Conservation (phyloP, 1,140 invertebrate genomes). For the Holotrichia oblita region DNA sequence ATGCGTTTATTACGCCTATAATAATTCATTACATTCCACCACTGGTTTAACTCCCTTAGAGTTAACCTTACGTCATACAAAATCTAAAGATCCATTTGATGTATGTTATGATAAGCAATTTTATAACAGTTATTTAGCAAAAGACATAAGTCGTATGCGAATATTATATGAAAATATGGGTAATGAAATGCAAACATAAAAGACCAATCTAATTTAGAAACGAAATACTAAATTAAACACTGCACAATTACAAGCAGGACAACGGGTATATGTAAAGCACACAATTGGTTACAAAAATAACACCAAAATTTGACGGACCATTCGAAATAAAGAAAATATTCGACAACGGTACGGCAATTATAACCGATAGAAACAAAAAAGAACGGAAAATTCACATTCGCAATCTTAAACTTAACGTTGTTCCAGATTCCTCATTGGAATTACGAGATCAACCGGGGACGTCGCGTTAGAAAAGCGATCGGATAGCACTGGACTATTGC, state of each 20-base stretch:
- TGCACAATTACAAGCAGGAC: not conserved
- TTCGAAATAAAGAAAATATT: conserved; percentile 15
- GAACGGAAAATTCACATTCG: conserved; percentile 6
- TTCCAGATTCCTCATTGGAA: conserved; percentile 32
- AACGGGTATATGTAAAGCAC: not conserved
- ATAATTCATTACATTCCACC: conserved; percentile 20
- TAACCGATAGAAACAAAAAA: not conserved
- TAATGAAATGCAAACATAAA: not conserved
- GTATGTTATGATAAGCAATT: not conserved
- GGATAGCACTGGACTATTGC: not conserved
- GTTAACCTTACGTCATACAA: not conserved
- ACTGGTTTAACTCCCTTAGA: not conserved
- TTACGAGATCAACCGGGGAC: conserved; percentile 16
- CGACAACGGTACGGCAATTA: conserved; percentile 13
- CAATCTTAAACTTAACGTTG: conserved; percentile 3
- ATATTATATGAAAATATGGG: not conserved
- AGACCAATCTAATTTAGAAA: not conserved
- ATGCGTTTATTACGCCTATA: not conserved
- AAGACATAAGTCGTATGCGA: not conserved
- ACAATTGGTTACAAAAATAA: conserved; percentile 22
- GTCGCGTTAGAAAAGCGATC: not conserved
- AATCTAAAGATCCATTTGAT: not conserved
- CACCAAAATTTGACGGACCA: conserved; percentile 4
- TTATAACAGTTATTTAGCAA: conserved; percentile 8
- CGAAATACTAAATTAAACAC: conserved; percentile 14